Evolutionary conservation across 2,888 invertebrate species (phyloP), one percentile per base, ranked within the genome.

Genomic region (Rambutsinella grinnellia): DNA sequence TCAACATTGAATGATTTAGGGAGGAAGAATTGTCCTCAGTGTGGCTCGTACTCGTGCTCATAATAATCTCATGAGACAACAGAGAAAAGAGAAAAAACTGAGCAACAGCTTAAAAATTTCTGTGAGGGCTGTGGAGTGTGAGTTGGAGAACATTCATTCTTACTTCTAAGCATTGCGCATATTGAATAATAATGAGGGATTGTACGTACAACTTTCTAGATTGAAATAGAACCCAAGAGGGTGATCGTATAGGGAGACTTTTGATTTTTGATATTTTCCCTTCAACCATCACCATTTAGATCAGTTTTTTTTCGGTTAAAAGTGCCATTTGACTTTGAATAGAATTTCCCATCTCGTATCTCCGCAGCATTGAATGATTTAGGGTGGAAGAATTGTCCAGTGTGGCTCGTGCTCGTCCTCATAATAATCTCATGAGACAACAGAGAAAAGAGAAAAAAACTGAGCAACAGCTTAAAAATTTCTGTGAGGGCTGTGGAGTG

Each of bases 161-260:
- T 54, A 21, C 8, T 54, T n/a, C 6, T 36, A 15, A 15, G 8
- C 54, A 21, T 19, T 10, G 54, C 54, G 21, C 23, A 54, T 54
- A 54, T 54, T 54, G 54, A n/a, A 54, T 54, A 54, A 54, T 54
- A 21, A 54, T 54, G 54, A 54, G 54, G 21, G 21, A 54, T 36
- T 36, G 36, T 36, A n/a, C n/a, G n/a, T n/a, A n/a, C n/a, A n/a
- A n/a, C n/a, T 36, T 36, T 36, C 36, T 13, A 36, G 13, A 36
- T 13, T 36, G 36, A 36, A 36, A 36, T 36, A 36, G 36, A 36
- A 13, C 36, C 36, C 36, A 36, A 36, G 36, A 36, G 36, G 36
- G 36, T 36, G 36, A 36, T 36, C 6, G 5, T 5, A 13, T 36
- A 36, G 36, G n/a, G n/a, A n/a, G n/a, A n/a, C n/a, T n/a, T n/a